phyloP scores from a whole-genome alignment of 2,113 vertebrate species.

The Anhinga anhinga region DNA sequence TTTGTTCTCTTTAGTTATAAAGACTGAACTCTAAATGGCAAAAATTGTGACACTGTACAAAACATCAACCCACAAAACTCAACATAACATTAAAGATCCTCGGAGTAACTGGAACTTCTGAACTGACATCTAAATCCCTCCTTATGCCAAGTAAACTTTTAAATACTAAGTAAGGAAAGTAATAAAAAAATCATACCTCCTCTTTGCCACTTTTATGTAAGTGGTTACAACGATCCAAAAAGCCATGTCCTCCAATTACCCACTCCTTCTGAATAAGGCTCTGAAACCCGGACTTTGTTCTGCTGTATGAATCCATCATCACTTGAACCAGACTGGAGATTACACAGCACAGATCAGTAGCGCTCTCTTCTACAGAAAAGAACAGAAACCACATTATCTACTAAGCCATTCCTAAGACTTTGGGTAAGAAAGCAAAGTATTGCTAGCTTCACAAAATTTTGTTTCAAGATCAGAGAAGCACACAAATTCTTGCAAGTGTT shows the following conservation, averaged over 20 bases:
- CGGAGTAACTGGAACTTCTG: background rate
- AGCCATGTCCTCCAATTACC: constrained; percentile 82
- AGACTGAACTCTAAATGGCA: background rate
- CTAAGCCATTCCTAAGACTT: background rate
- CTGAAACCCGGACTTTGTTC: constrained; percentile 84
- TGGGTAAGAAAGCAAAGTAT: background rate
- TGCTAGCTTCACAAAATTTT: background rate
- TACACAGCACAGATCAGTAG: constrained; percentile 86
- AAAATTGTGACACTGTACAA: background rate
- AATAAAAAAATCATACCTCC: constrained; percentile 63
- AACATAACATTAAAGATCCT: background rate
- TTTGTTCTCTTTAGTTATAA: background rate
- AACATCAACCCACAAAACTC: background rate
- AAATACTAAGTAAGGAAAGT: background rate
- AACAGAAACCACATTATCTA: background rate
- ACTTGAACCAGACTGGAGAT: constrained; percentile 86
- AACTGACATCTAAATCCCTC: background rate
- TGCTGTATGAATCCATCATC: constrained; percentile 86
- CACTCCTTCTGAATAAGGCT: constrained; percentile 89
- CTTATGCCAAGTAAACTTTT: background rate
- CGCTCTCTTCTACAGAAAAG: constrained; percentile 77
- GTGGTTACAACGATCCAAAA: constrained; percentile 87
- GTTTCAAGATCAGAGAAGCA: background rate
- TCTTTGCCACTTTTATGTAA: constrained; percentile 84
- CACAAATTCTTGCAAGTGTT: background rate